These are phyloP conservation scores for Neogobius melanostomus DNA, from an alignment of 2,113 vertebrate genomes.

Conservation along the genomic window DNA sequence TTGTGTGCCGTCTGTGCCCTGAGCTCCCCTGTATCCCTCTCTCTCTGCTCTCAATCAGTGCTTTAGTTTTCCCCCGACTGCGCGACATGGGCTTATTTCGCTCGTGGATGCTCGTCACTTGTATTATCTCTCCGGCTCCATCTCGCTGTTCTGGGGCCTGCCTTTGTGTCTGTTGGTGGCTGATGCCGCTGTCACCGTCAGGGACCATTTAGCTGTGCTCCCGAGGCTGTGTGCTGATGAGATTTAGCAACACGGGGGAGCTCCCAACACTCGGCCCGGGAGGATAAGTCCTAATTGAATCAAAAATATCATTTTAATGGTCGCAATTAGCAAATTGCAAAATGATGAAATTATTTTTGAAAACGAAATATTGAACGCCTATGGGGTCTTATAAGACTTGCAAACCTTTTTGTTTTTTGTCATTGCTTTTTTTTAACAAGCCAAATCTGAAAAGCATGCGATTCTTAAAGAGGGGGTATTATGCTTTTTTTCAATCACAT, in stretches of 20 bases:
- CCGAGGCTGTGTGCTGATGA: constrained; percentile 27
- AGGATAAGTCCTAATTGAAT: too few species aligned
- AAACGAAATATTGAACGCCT: too few species aligned
- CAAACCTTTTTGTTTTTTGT: too few species aligned
- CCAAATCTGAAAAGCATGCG: too few species aligned
- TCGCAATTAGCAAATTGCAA: too few species aligned
- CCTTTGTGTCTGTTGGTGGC: constrained; percentile 29
- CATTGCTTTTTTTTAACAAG: too few species aligned
- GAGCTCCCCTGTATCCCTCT: not conserved
- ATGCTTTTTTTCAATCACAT: too few species aligned
- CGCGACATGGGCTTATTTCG: constrained; percentile 12
- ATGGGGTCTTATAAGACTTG: too few species aligned
- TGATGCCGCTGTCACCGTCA: constrained; percentile 33
- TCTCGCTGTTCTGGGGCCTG: constrained; percentile 24
- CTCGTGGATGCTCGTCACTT: constrained; percentile 26
- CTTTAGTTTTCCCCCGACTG: constrained; percentile 6
- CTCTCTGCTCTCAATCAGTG: constrained; percentile 10
- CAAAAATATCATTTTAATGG: too few species aligned
- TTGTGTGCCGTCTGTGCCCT: not conserved
- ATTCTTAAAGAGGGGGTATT: too few species aligned
- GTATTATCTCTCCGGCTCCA: constrained; percentile 30
- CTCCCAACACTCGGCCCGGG: not conserved
- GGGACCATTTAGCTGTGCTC: constrained; percentile 48
- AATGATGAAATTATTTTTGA: too few species aligned
- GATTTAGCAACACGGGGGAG: constrained; percentile 25